Percentiles rank a stretch among this genome's conserved stretches.
Evolutionary conservation across 1,140 invertebrate genomes (phyloP).

Genomic region (Drosophila lacteicornis): DNA sequence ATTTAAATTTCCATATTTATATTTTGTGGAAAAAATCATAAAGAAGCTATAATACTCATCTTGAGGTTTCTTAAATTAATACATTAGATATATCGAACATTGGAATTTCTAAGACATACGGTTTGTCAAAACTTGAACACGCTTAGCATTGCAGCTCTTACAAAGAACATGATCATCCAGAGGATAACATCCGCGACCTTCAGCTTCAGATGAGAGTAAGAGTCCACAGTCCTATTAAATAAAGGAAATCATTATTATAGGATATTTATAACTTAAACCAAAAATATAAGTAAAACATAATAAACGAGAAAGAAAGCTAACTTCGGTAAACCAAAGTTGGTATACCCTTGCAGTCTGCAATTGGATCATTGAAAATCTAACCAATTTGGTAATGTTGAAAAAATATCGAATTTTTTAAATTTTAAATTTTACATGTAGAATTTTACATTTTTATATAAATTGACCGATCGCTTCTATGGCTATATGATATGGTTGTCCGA

Average conservation of each 20-base stretch:
- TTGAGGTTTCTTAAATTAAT: background rate
- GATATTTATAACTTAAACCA: background rate
- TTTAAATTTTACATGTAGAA: too few relatives aligned
- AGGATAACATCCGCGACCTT: constrained; percentile 98
- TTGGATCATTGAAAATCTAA: too few relatives aligned
- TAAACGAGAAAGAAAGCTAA: too few relatives aligned
- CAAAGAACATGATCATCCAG: constrained; percentile 98
- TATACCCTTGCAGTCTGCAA: too few relatives aligned
- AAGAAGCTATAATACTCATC: background rate
- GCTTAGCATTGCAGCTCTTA: constrained; percentile 97
- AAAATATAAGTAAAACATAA: background rate
- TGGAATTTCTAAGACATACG: constrained; percentile 86
- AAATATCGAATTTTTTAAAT: too few relatives aligned
- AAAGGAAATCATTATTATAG: background rate
- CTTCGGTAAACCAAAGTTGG: too few relatives aligned
- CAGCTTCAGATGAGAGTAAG: constrained; percentile 95
- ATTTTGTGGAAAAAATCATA: background rate
- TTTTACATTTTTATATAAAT: too few relatives aligned
- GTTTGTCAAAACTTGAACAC: constrained; percentile 93
- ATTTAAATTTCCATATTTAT: too few relatives aligned
- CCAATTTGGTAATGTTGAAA: too few relatives aligned
- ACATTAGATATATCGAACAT: background rate
- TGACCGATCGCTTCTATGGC: too few relatives aligned
- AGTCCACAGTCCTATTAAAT: constrained; percentile 93
- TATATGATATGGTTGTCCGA: too few relatives aligned